phyloP scores from a whole-genome alignment of 2,888 invertebrate species.

The Diarsia dahlii region DNA sequence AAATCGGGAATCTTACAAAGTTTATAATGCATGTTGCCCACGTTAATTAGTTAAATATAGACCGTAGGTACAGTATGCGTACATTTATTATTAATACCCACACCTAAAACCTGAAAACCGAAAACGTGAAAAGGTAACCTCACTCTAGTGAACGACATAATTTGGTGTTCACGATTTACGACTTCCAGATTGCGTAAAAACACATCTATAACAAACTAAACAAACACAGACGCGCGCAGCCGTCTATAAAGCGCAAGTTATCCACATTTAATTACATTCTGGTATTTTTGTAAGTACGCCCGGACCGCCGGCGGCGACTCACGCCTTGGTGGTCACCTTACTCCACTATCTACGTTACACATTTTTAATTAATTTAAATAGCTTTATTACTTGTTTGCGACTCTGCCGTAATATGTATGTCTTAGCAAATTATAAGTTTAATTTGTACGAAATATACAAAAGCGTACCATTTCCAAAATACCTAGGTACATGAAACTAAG shows the following conservation, averaged over 20 bases:
- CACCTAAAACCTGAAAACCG: conserved; percentile 40
- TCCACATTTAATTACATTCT: conserved; percentile 90
- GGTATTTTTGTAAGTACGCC: conserved; percentile 90
- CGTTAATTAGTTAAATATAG: too few species aligned
- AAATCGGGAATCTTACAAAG: too few species aligned
- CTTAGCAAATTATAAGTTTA: neutral
- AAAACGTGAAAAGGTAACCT: conserved; percentile 76
- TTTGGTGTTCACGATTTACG: conserved; percentile 89
- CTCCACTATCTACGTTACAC: conserved; percentile 43
- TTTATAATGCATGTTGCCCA: too few species aligned
- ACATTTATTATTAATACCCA: neutral
- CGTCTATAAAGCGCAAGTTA: conserved; percentile 90
- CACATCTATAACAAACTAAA: conserved; percentile 89
- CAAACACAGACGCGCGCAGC: conserved; percentile 88
- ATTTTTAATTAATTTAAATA: conserved; percentile 35
- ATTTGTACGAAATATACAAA: neutral
- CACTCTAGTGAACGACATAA: conserved; percentile 88
- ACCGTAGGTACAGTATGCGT: too few species aligned
- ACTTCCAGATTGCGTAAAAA: conserved; percentile 91
- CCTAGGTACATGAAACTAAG: neutral
- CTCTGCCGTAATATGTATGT: neutral
- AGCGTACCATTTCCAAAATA: neutral
- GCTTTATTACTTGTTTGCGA: conserved; percentile 13
- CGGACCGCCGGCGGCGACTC: conserved; percentile 87
- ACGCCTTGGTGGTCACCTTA: conserved; percentile 81